These are phyloP conservation scores for Drosophila trapezifrons DNA, from an alignment of 1,140 invertebrate genomes.

Conservation along the genomic window DNA sequence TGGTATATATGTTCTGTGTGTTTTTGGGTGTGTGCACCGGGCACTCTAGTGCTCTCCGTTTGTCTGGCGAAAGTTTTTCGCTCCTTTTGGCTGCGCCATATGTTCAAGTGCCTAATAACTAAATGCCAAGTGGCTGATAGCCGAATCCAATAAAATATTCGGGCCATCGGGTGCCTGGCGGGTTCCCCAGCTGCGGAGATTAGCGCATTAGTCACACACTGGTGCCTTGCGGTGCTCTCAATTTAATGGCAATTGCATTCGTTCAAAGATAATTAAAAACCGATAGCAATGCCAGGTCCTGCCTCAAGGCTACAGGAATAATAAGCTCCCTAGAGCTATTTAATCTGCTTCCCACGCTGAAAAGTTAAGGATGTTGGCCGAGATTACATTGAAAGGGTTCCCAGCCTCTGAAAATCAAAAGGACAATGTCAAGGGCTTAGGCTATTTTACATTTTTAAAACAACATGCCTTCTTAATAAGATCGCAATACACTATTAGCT, in stretches of 20 bases:
- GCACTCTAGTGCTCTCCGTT: slow-evolving; percentile 45
- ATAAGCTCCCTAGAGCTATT: slow-evolving; percentile 23
- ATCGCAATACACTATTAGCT: slow-evolving; percentile 17
- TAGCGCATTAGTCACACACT: slow-evolving; percentile 58
- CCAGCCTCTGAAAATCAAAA: not conserved
- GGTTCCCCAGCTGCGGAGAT: slow-evolving; percentile 32
- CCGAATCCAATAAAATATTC: slow-evolving; percentile 59
- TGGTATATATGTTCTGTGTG: slow-evolving; percentile 28
- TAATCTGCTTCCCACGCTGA: slow-evolving; percentile 3
- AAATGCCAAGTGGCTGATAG: slow-evolving; percentile 52
- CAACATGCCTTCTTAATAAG: slow-evolving; percentile 18
- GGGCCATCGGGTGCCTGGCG: slow-evolving; percentile 24
- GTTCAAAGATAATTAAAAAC: slow-evolving; percentile 74
- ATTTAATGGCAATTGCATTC: slow-evolving; percentile 67
- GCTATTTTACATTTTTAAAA: not conserved
- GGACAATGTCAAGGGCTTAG: no score
- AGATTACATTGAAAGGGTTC: not conserved
- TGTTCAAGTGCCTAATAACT: slow-evolving; percentile 71
- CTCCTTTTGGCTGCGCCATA: slow-evolving; percentile 40
- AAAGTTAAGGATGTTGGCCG: not conserved
- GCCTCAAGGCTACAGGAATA: slow-evolving; percentile 21
- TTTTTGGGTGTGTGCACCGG: slow-evolving; percentile 47
- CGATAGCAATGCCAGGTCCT: slow-evolving; percentile 40
- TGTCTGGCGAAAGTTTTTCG: slow-evolving; percentile 50
- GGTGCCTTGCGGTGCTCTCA: slow-evolving; percentile 34